Percentiles rank a stretch among this genome's conserved stretches.
Conservation (phyloP, 2,113 vertebrate species). For the Megaleporinus macrocephalus region DNA sequence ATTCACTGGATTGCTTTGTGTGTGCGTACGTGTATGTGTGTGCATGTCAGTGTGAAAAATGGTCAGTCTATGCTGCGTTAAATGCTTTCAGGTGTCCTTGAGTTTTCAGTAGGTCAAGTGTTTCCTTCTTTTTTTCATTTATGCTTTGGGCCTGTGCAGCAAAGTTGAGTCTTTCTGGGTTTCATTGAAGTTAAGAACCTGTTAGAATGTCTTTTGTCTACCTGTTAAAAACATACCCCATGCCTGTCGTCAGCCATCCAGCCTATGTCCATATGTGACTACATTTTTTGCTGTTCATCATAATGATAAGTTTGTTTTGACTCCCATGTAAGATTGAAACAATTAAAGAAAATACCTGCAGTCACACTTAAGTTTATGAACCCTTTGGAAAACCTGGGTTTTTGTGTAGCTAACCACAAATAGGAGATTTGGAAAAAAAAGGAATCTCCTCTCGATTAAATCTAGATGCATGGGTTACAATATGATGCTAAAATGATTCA, state of each 20-base stretch:
- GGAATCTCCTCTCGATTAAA: no score
- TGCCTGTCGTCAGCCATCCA: not conserved
- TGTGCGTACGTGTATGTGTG: slow-evolving; percentile 37
- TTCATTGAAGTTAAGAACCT: no score
- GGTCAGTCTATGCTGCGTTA: slow-evolving; percentile 32
- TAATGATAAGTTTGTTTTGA: not conserved
- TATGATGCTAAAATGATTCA: no score
- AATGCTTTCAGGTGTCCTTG: slow-evolving; percentile 53
- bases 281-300: not conserved
- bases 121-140: not conserved
- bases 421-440: no score
- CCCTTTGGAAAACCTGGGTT: no score
- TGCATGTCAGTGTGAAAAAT: slow-evolving; percentile 11
- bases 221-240: not conserved
- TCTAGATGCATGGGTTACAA: no score
- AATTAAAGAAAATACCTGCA: no score
- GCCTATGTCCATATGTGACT: not conserved
- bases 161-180: not conserved
- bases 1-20: slow-evolving; percentile 56
- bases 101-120: slow-evolving; percentile 6
- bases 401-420: no score
- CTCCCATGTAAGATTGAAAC: no score
- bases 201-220: not conserved
- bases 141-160: not conserved
- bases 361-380: no score